Base-by-base conservation (phyloP, 2,888 invertebrate genomes). In the Cerastis rubricosa region DNA sequence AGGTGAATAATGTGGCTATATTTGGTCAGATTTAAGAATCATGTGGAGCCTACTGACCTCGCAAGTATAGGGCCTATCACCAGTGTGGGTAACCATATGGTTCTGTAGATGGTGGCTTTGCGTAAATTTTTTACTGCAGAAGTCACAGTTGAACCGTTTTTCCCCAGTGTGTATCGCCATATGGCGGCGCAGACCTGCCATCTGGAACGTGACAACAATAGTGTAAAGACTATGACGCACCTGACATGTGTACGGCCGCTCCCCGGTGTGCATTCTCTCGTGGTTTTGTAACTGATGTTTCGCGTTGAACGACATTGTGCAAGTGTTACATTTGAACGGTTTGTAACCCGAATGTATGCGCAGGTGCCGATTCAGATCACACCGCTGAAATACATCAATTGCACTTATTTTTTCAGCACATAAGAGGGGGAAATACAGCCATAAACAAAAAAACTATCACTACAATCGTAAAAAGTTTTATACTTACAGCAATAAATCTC, bases 211-310 rank as follows among this genome's bases (percentile, higher is more conserved):
- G 70, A 90, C 81, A 90, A 85, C 84, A 85, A 73, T 73, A 74
- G 22, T 66, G 66, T 74, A 85, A 76, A 85, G 78, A 78, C 78
- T 79, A 68, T 49, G 79, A 91, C 91, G 89, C 90, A 96, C 97
- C 96, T 97, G 94, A 85, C 97, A 97, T 22, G 94, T 91, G 90
- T 95, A 97, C 0, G 97, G 97, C 68, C 97, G 93, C 90, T 97
- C 97, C 59, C 97, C 97, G 64, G 97, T 96, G 89, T 97, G 97
- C 96, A 97, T 97, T 78, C 96, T 89, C 92, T 96, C 96, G 91
- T 97, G 97, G 91, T 96, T 97, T 92, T 96, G 96, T 90, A 97
- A 92, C 92, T 97, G 97, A 87, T 97, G 97, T 90, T 97, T 97
- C 76, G 97, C 97, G 91, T 97, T 96, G 93, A 97, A 97, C 17